These are phyloP conservation scores for Galaxea fascicularis DNA, from an alignment of 92 coral and sea anemone genomes.

Conservation along the genomic window DNA sequence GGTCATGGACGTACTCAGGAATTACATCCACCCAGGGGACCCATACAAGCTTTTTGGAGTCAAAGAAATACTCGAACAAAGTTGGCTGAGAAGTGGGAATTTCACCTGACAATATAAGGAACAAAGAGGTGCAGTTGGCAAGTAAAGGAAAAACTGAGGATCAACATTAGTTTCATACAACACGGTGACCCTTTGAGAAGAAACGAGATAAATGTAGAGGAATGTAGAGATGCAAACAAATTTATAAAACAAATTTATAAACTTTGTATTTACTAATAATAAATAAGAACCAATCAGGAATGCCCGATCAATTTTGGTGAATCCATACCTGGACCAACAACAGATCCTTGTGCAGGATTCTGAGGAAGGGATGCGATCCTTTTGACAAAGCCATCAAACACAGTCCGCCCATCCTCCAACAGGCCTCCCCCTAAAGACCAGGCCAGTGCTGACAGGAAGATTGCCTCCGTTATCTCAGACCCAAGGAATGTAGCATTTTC, in stretches of 20 bases:
- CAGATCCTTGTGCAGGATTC: slow-evolving; percentile 95
- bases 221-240: too few relatives aligned
- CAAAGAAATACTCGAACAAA: slow-evolving; percentile 94
- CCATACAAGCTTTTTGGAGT: slow-evolving; percentile 89
- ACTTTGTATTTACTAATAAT: too few relatives aligned
- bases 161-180: too few relatives aligned
- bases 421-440: slow-evolving; percentile 98
- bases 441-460: slow-evolving; percentile 86
- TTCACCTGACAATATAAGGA: slow-evolving; percentile 69
- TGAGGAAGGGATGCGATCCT: slow-evolving; percentile 89
- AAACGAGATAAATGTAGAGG: too few relatives aligned
- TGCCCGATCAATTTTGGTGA: too few relatives aligned
- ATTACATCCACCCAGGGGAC: slow-evolving; percentile 96
- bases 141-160: too few relatives aligned
- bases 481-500: slow-evolving; percentile 83
- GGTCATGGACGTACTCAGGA: slow-evolving; percentile 94
- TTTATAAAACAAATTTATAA: too few relatives aligned
- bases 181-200: too few relatives aligned
- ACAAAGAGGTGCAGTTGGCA: neutral
- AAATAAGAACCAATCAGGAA: neutral
- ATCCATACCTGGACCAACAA: slow-evolving; percentile 89
- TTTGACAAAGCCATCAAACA: slow-evolving; percentile 88
- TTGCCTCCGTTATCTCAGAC: slow-evolving; percentile 88
- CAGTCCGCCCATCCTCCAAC: slow-evolving; percentile 89
- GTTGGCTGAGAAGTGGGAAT: slow-evolving; percentile 90